Evolutionary conservation across 2,797 vertebrate genomes (phyloP).

Genomic region (Hyperoplus immaculatus): DNA sequence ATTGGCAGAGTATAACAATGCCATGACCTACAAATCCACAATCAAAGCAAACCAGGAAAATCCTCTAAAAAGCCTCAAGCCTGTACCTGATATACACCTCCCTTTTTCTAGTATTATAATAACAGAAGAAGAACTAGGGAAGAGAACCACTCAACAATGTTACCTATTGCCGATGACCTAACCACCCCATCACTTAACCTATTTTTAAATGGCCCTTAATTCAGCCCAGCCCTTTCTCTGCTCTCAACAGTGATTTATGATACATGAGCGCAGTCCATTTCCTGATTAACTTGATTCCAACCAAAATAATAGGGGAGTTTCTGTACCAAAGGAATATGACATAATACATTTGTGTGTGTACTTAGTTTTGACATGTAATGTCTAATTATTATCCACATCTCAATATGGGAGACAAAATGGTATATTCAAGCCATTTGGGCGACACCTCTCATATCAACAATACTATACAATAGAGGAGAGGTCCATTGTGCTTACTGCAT

Average conservation of each 20-base stretch:
- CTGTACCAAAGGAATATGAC: not conserved
- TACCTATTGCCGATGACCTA: constrained; percentile 65
- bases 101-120: constrained; percentile 29
- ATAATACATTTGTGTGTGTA: not conserved
- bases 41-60: constrained; percentile 33
- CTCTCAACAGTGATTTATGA: constrained; percentile 80
- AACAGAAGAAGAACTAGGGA: constrained; percentile 30
- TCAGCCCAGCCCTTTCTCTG: constrained; percentile 59
- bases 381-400: not conserved
- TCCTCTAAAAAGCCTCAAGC: constrained; percentile 28
- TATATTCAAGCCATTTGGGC: not conserved
- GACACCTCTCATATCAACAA: constrained; percentile 5
- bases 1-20: not conserved
- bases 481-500: not conserved
- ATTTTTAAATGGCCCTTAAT: constrained; percentile 65
- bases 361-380: not conserved
- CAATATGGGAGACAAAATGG: fast-evolving
- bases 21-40: constrained; percentile 52
- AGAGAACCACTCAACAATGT: constrained; percentile 54
- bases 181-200: constrained; percentile 79
- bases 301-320: constrained; percentile 31
- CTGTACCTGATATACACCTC: constrained; percentile 25
- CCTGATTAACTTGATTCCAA: constrained; percentile 71
- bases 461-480: not conserved
- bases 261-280: constrained; percentile 67